These are phyloP conservation scores for Plebejus argus DNA, from an alignment of 2,888 invertebrate genomes.

Conservation along the genomic window DNA sequence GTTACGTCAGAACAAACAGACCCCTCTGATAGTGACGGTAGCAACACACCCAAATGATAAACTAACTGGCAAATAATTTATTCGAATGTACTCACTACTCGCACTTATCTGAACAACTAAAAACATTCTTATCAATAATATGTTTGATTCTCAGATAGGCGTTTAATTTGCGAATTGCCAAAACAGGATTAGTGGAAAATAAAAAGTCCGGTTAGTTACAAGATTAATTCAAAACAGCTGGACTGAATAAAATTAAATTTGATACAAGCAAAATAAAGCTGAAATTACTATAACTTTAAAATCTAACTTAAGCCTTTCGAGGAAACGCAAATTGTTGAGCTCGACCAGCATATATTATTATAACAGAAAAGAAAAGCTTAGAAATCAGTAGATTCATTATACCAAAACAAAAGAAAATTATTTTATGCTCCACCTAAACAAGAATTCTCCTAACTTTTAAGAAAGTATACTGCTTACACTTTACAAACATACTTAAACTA, in stretches of 20 bases:
- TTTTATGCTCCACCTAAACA: no score
- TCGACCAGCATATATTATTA: no score
- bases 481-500: no score
- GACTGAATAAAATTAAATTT: neutral
- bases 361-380: no score
- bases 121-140: constrained; percentile 10
- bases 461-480: no score
- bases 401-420: no score
- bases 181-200: neutral
- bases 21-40: constrained; percentile 32
- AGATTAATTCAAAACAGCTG: neutral
- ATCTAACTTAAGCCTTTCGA: no score
- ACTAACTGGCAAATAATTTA: neutral
- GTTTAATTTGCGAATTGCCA: neutral
- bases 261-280: neutral
- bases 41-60: constrained; percentile 32
- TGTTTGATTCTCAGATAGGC: neutral
- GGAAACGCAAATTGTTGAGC: no score
- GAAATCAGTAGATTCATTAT: no score
- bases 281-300: neutral
- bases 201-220: neutral
- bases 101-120: constrained; percentile 7
- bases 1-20: constrained; percentile 16
- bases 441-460: no score
- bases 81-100: constrained; percentile 27